Percentiles rank a stretch among this genome's conserved stretches.
Conservation (phyloP, 1,140 invertebrate genomes). For the Parapsyche elsis region DNA sequence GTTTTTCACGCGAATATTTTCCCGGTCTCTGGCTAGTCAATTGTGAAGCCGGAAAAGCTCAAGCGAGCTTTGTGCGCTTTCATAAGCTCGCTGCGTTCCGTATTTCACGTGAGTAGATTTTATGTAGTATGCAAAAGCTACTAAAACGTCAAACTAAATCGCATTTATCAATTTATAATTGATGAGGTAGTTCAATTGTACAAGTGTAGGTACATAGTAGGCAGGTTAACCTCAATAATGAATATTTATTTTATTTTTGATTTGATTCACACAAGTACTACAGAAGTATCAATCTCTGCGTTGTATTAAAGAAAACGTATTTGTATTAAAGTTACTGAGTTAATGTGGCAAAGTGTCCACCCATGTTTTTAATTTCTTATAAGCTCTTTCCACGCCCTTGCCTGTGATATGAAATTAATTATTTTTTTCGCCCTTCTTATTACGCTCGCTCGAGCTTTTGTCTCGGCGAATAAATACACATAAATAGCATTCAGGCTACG, state of each 20-base stretch:
- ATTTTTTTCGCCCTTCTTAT: not conserved
- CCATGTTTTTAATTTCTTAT: not conserved
- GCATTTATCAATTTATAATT: too few species aligned
- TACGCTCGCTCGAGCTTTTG: not conserved
- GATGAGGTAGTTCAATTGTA: too few species aligned
- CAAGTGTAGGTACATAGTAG: too few species aligned
- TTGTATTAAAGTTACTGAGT: not conserved
- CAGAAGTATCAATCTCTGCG: too few species aligned
- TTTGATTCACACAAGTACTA: too few species aligned
- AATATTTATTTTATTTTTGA: too few species aligned
- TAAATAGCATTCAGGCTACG: not conserved
- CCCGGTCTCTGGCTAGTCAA: not conserved
- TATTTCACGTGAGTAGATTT: not conserved
- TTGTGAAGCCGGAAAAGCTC: not conserved
- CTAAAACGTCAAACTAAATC: too few species aligned
- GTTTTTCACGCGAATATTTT: too few species aligned
- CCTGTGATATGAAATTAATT: not conserved
- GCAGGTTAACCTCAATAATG: too few species aligned
- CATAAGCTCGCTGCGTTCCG: not conserved
- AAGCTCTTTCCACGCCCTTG: not conserved
- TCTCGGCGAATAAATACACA: constrained; percentile 17
- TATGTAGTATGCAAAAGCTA: too few species aligned
- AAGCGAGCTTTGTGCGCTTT: not conserved
- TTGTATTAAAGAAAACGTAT: not conserved
- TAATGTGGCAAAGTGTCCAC: not conserved